Evolutionary conservation across 2,113 vertebrate genomes (phyloP), one percentile per base, ranked within the genome.

Genomic region (Campylomormyrus numenius): DNA sequence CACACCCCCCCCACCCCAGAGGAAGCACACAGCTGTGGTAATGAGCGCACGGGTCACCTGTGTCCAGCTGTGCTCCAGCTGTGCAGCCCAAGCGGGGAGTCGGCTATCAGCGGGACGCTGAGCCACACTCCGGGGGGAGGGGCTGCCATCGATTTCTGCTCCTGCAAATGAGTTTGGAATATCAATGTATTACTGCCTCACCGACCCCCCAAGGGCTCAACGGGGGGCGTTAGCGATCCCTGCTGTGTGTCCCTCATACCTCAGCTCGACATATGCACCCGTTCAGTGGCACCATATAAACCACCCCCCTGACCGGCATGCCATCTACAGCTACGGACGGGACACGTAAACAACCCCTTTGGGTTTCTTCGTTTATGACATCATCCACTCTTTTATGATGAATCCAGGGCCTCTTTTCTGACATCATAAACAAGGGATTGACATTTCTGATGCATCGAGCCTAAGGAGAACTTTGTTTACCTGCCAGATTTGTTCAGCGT

Each of bases 91-190:
- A 95, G 94, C 19, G 93, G 94, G 95, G 93, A 93, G 93, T 94
- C 94, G 92, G 95, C 92, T 92, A 96, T 92, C 96, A 92, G 96
- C 95, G 94, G 96, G 96, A 13, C 2, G 95, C 95, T 93, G 93
- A 95, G 95, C 96, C 85, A 31, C 66, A 88, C 80, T 7, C 24
- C 31, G 85, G 10, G 95, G 95, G 50, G 95, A 96, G 96, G 94
- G 94, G 93, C 95, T 94, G 94, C 95, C 8, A 96, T 96, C 96
- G 95, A 97, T 96, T 96, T 96, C 95, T 95, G 95, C 95, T 96
- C 95, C 95, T 96, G 96, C 96, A 95, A 96, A 97, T 97, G 96
- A 96, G 97, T 96, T 96, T 95, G 96, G 96, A 96, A 96, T 96
- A 97, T 97, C 96, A 96, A 96, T 97, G 96, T 96, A 96, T 97